Conservation (phyloP, 2,113 vertebrate species). For the Ptychochromis oligacanthus region DNA sequence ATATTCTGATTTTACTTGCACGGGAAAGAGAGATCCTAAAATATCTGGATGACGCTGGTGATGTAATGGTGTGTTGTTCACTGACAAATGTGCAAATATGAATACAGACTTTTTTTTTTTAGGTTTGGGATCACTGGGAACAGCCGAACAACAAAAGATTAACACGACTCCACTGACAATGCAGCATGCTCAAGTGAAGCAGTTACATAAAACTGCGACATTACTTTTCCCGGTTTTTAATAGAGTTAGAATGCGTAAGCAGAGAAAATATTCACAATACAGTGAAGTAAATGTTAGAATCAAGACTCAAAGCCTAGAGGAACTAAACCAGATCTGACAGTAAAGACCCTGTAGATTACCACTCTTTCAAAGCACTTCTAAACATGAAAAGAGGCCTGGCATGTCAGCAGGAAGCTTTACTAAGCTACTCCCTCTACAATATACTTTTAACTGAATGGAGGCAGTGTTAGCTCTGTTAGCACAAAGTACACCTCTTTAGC, state of each 20-base stretch:
- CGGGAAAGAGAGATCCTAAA: neutral
- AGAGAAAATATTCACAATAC: neutral
- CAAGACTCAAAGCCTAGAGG: neutral
- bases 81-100: neutral
- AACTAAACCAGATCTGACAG: neutral
- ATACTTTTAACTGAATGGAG: constrained; percentile 53
- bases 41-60: neutral
- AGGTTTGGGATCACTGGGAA: neutral
- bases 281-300: neutral
- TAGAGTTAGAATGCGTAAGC: neutral
- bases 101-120: neutral
- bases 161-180: neutral
- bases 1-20: neutral
- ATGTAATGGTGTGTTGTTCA: neutral
- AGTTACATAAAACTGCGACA: neutral
- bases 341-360: constrained; percentile 10
- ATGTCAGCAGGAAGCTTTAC: constrained; percentile 14
- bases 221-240: neutral
- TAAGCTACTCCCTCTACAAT: constrained; percentile 29
- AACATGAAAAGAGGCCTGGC: constrained; percentile 19
- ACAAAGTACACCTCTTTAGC: constrained; percentile 63
- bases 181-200: too few relatives aligned
- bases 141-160: neutral
- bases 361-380: constrained; percentile 1
- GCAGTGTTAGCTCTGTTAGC: constrained; percentile 42